Conservation (phyloP, 2,888 invertebrate species). For the Coremacera marginata region DNA sequence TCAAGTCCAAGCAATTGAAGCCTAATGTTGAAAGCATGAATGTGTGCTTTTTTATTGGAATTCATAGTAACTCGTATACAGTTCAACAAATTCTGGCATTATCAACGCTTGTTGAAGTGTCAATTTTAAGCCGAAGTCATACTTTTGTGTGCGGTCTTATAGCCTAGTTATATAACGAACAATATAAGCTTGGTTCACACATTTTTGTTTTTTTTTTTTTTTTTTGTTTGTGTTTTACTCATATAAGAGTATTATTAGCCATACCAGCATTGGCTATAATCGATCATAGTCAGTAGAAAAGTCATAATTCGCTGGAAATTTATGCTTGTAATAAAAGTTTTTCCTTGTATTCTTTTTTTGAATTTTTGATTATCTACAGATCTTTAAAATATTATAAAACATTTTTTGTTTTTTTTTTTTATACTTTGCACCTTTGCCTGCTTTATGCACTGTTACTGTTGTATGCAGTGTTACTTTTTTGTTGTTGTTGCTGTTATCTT, state of each 20-base stretch:
- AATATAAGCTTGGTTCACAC: too few species aligned
- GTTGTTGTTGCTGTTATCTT: too few species aligned
- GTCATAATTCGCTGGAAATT: conserved; percentile 32
- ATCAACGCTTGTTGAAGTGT: conserved; percentile 8
- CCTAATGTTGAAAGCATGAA: too few species aligned
- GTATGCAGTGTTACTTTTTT: too few species aligned
- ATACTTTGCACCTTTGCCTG: background rate
- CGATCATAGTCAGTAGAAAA: conserved; percentile 29
- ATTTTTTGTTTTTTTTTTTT: background rate
- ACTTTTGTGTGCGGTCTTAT: too few species aligned
- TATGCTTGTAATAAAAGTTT: background rate
- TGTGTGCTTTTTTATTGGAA: too few species aligned
- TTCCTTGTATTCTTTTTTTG: too few species aligned
- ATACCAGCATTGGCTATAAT: background rate
- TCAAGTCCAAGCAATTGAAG: too few species aligned
- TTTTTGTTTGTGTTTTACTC: background rate
- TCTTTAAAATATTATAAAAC: conserved; percentile 6
- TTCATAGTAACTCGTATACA: too few species aligned
- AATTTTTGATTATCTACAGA: conserved; percentile 5
- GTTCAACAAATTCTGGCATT: background rate
- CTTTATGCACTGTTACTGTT: background rate
- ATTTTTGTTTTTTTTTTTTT: too few species aligned
- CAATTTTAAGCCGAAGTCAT: conserved; percentile 5
- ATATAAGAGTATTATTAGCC: conserved; percentile 3
- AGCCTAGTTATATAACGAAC: too few species aligned